Conservation (phyloP, 2,797 vertebrate species). For the Streptopelia turtur region DNA sequence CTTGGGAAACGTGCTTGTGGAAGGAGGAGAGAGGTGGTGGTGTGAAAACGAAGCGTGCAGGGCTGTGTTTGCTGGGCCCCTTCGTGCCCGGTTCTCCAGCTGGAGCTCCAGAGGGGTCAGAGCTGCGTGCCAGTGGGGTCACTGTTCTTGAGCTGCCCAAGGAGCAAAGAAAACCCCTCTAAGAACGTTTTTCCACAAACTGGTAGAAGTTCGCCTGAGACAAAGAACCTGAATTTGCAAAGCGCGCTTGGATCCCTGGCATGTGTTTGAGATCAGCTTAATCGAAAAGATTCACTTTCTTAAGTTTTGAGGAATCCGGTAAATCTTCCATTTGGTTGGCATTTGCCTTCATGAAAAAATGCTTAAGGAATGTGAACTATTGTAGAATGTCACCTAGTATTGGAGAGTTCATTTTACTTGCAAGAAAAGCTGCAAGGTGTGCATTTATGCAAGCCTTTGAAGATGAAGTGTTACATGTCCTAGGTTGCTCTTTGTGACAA, state of each 20-base stretch:
- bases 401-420: not conserved
- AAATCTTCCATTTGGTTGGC: not conserved
- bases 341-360: not conserved
- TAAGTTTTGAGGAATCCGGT: not conserved
- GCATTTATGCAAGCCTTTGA: not conserved
- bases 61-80: too few relatives aligned
- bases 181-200: rapidly evolving
- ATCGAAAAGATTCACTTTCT: rapidly evolving
- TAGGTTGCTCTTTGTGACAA: not conserved
- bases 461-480: not conserved
- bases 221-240: rapidly evolving
- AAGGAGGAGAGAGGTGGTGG: not conserved
- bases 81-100: too few relatives aligned
- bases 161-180: rapidly evolving
- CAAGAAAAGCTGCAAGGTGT: not conserved
- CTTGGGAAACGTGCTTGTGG: not conserved
- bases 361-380: not conserved
- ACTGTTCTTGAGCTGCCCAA: too few relatives aligned
- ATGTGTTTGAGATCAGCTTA: not conserved
- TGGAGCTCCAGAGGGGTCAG: rapidly evolving
- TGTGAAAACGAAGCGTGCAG: rapidly evolving
- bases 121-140: too few relatives aligned
- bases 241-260: rapidly evolving
- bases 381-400: not conserved
- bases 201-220: rapidly evolving